These are phyloP conservation scores for Pseudopleuronectes americanus DNA, from an alignment of 2,797 vertebrate species.

Conservation along the genomic window DNA sequence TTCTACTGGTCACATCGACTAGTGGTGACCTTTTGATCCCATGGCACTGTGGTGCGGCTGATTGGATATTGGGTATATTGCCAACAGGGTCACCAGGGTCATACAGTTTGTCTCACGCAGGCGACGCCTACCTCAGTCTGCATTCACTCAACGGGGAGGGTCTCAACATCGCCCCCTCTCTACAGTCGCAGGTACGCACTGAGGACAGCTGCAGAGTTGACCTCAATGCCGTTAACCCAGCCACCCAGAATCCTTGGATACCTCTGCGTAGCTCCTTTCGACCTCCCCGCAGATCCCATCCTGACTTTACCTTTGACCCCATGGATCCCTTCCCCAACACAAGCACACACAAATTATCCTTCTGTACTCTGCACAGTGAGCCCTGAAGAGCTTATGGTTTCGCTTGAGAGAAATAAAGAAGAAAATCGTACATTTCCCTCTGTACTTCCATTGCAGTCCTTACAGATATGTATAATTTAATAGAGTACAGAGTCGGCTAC, in stretches of 20 bases:
- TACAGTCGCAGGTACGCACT: slow-evolving; percentile 87
- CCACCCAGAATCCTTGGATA: slow-evolving; percentile 49
- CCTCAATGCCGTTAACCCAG: slow-evolving; percentile 69
- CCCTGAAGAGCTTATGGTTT: slow-evolving; percentile 16
- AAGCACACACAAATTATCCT: slow-evolving; percentile 35
- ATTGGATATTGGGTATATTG: slow-evolving; percentile 73
- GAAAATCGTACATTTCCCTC: background rate
- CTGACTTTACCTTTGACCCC: slow-evolving; percentile 52
- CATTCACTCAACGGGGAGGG: slow-evolving; percentile 85
- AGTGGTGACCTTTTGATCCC: slow-evolving; percentile 47
- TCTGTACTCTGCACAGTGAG: slow-evolving; percentile 22
- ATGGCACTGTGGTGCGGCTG: slow-evolving; percentile 55
- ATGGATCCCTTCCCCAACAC: slow-evolving; percentile 21
- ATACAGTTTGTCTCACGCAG: slow-evolving; percentile 85
- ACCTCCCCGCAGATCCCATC: slow-evolving; percentile 54
- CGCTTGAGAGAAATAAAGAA: slow-evolving; percentile 5
- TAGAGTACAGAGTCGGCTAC: background rate
- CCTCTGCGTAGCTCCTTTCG: slow-evolving; percentile 57
- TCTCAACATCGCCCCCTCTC: slow-evolving; percentile 82
- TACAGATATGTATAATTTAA: background rate
- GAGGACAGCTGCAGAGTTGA: slow-evolving; percentile 67
- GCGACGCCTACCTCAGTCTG: slow-evolving; percentile 84
- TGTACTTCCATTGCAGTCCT: background rate
- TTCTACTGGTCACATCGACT: slow-evolving; percentile 22
- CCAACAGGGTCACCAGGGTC: slow-evolving; percentile 86